Evolutionary conservation across 2,888 invertebrate genomes (phyloP), one percentile per base, ranked within the genome.

Genomic region (Drosophila siamana): DNA sequence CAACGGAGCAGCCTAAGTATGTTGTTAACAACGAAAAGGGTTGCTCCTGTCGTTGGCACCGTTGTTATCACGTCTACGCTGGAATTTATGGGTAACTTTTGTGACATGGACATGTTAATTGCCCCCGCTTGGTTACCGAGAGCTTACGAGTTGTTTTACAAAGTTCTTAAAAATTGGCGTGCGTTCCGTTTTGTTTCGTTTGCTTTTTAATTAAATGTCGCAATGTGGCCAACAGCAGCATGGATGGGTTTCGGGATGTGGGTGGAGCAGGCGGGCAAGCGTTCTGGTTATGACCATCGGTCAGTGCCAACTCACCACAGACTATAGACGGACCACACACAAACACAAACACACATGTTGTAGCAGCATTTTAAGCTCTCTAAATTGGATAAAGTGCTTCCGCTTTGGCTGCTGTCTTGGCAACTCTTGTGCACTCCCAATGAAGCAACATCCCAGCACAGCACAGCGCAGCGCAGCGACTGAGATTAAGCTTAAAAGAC

Each of bases 361-460:
- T 38, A 43, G 36, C 52, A 48, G 30, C 55, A 74, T 84, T 81
- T 80, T 90, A 91, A 90, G 90, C 90, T 80, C 65, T 80, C 91
- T 89, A 91, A 90, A 90, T 91, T 90, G 90, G 91, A 90, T 90
- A 90, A 91, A 90, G 89, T 80, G 71, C 89, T 91, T 86, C 71
- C 68, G 73, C 74, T 80, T 61, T 68, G 84, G 44, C 69, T 61
- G 63, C 63, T 69, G 64, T 57, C 76, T 76, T 77, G 71, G 76
- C 63, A 79, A 75, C 76, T 70, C 43, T 75, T 71, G 38, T 47
- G 24, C 36, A 44, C n/a, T 19, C 16, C 40, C 9, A 47, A 15
- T 9, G 51, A 48, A 38, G 55, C 59, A 46, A 6, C 15, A 24
- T 22, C 48, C 33, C 46, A 60, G 22, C 38, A 40, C 40, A 40